phyloP scores from a whole-genome alignment of 2,888 invertebrate species.

The Lepidocyrtoides sp. region DNA sequence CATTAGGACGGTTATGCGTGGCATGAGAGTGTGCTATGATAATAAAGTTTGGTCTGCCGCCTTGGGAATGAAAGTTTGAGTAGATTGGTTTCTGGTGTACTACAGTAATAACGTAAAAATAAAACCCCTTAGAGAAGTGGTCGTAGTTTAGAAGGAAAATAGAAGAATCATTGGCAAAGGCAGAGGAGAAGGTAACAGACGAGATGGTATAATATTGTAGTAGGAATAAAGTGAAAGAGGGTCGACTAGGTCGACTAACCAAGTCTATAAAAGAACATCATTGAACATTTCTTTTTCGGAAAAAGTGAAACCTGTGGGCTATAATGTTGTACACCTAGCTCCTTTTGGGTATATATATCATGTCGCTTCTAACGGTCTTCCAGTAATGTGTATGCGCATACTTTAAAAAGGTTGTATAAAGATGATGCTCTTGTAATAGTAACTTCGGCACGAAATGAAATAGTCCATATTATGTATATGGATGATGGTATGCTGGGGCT shows the following conservation, averaged over 20 bases:
- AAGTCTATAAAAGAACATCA: constrained; percentile 72
- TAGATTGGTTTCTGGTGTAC: constrained; percentile 79
- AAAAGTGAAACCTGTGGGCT: constrained; percentile 78
- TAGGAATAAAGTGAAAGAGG: constrained; percentile 66
- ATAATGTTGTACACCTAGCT: constrained; percentile 20
- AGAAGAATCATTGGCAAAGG: constrained; percentile 27
- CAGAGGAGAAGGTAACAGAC: constrained; percentile 12
- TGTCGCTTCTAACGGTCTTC: constrained; percentile 39
- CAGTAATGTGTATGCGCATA: constrained; percentile 55
- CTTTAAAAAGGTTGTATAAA: constrained; percentile 49
- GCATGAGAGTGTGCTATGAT: constrained; percentile 80
- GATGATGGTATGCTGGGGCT: neutral
- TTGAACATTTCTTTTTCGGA: constrained; percentile 53
- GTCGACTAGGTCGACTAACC: constrained; percentile 65
- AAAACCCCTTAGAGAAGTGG: constrained; percentile 70
- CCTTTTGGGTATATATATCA: constrained; percentile 61
- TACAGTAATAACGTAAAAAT: constrained; percentile 79
- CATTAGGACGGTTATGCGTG: constrained; percentile 73
- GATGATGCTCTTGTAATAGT: constrained; percentile 8
- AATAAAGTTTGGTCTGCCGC: constrained; percentile 81
- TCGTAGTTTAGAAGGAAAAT: constrained; percentile 41
- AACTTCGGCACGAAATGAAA: constrained; percentile 1
- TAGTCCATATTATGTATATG: constrained; percentile 13
- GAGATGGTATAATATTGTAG: constrained; percentile 44
- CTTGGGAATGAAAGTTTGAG: constrained; percentile 81